phyloP scores from a whole-genome alignment of 1,140 invertebrate species.

The Palaemon carinicauda region DNA sequence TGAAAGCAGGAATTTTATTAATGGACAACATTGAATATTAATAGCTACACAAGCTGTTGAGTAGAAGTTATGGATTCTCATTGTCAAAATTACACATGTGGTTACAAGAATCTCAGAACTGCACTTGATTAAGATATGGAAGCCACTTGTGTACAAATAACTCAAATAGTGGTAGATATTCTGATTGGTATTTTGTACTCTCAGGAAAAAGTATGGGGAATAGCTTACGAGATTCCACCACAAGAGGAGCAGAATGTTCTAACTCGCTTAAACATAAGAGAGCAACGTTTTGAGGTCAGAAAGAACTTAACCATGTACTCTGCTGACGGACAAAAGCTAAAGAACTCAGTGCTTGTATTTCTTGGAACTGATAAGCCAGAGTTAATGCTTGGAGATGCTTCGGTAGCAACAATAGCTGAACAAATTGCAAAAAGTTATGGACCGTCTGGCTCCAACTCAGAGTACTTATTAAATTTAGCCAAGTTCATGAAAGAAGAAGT shows the following conservation, averaged over 20 bases:
- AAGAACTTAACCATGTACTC: conserved; percentile 17
- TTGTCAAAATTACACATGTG: no score
- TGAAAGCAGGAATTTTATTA: no score
- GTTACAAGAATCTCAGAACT: no score
- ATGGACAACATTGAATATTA: no score
- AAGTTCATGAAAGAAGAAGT: conserved; percentile 71
- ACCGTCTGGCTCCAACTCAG: conserved; percentile 85
- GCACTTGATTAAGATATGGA: no score
- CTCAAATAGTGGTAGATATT: no score
- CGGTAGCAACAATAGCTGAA: conserved; percentile 78
- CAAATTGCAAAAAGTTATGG: conserved; percentile 79
- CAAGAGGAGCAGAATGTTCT: conserved; percentile 34
- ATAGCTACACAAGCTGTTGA: no score
- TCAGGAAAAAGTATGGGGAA: conserved; percentile 60
- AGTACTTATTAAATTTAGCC: conserved; percentile 88
- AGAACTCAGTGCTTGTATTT: conserved; percentile 70
- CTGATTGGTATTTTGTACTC: no score
- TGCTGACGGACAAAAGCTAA: neutral
- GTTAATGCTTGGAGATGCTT: conserved; percentile 78
- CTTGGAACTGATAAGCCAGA: conserved; percentile 80
- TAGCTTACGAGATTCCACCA: conserved; percentile 60
- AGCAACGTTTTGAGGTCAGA: conserved; percentile 58
- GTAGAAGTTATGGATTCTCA: no score
- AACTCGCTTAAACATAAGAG: conserved; percentile 51
- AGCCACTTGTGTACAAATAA: no score